phyloP scores from a whole-genome alignment of 2,113 vertebrate genomes.

The Gasterosteus aculeatus region DNA sequence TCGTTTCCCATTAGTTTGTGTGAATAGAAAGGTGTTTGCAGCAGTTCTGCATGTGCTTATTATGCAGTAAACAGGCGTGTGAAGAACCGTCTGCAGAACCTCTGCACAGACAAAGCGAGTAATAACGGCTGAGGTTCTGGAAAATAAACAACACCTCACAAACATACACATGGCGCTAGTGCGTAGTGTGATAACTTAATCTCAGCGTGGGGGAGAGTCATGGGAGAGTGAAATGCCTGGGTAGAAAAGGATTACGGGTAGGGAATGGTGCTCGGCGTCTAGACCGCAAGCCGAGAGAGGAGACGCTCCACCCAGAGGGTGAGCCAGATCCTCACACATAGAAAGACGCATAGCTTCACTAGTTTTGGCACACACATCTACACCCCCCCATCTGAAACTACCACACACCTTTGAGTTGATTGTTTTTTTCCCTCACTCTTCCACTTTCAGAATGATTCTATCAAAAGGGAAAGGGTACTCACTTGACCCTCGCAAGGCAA shows the following conservation, averaged over 20 bases:
- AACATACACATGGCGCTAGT: constrained; percentile 8
- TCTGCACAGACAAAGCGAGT: constrained; percentile 9
- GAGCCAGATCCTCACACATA: constrained; percentile 27
- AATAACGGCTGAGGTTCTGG: constrained; percentile 33
- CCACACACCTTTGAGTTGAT: not conserved
- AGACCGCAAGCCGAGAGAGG: constrained; percentile 54
- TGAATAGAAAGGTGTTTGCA: constrained; percentile 32
- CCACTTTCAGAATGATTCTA: constrained; percentile 16
- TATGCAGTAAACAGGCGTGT: constrained; percentile 32
- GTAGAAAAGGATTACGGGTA: constrained; percentile 70
- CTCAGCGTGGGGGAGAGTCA: constrained; percentile 63
- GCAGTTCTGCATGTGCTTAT: constrained; percentile 15
- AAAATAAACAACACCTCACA: constrained; percentile 13
- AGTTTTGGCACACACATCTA: constrained; percentile 12
- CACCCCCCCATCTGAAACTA: not conserved
- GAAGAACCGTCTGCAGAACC: constrained; percentile 31
- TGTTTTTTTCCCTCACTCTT: constrained; percentile 4
- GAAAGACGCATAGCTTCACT: constrained; percentile 20
- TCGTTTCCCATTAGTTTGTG: constrained; percentile 24
- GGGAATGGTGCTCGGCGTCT: constrained; percentile 36
- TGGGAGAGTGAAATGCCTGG: constrained; percentile 53
- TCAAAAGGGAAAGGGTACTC: not conserved
- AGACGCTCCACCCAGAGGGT: constrained; percentile 55
- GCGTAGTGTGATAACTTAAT: constrained; percentile 71
- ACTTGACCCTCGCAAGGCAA: constrained; percentile 18